phyloP scores from a whole-genome alignment of 2,113 vertebrate species.

The Burhinus bistriatus region DNA sequence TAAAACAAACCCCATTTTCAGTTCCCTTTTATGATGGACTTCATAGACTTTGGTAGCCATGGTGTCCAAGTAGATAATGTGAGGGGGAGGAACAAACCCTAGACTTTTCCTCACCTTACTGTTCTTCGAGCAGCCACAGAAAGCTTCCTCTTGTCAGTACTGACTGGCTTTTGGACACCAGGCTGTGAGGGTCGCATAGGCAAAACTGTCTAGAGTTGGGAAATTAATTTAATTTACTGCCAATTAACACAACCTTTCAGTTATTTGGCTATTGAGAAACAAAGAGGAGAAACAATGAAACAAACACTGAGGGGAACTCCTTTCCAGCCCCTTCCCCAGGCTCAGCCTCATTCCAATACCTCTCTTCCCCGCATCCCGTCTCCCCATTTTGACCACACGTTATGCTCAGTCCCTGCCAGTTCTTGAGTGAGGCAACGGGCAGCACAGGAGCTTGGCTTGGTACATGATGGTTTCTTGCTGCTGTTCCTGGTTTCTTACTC shows the following conservation, averaged over 20 bases:
- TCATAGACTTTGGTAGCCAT: constrained; percentile 17
- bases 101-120: not conserved
- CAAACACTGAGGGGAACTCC: accelerated
- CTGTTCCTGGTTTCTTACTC: not conserved
- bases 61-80: not conserved
- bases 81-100: not conserved
- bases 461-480: not conserved
- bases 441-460: accelerated
- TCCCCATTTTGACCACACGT: not conserved
- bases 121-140: not conserved
- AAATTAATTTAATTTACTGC: not conserved
- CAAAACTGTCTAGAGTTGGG: not conserved
- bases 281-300: not conserved
- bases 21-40: constrained; percentile 19
- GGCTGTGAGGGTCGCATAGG: not conserved
- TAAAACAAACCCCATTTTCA: constrained; percentile 36
- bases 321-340: not conserved
- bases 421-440: not conserved
- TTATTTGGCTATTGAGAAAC: not conserved
- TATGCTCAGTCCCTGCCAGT: accelerated
- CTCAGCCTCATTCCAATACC: not conserved
- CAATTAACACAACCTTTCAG: not conserved
- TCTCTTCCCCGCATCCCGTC: accelerated
- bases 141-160: not conserved
- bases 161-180: not conserved